Percentiles rank a stretch among this genome's conserved stretches.
phyloP scores from a whole-genome alignment of 2,797 vertebrate genomes.

The Chromis chromis region DNA sequence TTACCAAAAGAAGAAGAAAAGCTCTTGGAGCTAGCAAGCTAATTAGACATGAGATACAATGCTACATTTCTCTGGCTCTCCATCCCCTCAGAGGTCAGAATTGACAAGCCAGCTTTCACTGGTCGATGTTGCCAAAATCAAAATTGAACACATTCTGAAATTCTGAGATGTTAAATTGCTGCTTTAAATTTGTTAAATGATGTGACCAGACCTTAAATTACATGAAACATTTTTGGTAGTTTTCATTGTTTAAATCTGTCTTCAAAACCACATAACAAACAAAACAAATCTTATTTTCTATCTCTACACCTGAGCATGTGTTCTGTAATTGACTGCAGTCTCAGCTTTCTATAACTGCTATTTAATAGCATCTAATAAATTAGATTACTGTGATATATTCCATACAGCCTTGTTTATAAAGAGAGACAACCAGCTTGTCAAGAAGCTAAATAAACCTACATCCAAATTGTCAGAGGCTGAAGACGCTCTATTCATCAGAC shows the following conservation, averaged over 20 bases:
- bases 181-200: not conserved
- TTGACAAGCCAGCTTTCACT: not conserved
- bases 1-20: not conserved
- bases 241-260: slow-evolving; percentile 1
- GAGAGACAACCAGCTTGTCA: slow-evolving; percentile 92
- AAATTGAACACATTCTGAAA: no score
- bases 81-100: not conserved
- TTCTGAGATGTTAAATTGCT: no score
- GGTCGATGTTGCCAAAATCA: not conserved
- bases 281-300: slow-evolving; percentile 12
- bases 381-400: slow-evolving; percentile 64
- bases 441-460: slow-evolving; percentile 91
- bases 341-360: slow-evolving; percentile 38
- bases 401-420: slow-evolving; percentile 87
- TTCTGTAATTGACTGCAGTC: slow-evolving; percentile 31
- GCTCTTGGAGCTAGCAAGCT: not conserved
- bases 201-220: not conserved
- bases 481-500: slow-evolving; percentile 89
- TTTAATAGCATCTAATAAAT: slow-evolving; percentile 56
- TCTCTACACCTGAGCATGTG: slow-evolving; percentile 5
- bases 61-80: not conserved
- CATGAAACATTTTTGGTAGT: not conserved
- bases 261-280: slow-evolving; percentile 4
- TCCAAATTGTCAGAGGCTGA: slow-evolving; percentile 76
- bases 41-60: not conserved